Evolutionary conservation across 1,140 invertebrate genomes (phyloP).

Genomic region (Drosophila yakuba): DNA sequence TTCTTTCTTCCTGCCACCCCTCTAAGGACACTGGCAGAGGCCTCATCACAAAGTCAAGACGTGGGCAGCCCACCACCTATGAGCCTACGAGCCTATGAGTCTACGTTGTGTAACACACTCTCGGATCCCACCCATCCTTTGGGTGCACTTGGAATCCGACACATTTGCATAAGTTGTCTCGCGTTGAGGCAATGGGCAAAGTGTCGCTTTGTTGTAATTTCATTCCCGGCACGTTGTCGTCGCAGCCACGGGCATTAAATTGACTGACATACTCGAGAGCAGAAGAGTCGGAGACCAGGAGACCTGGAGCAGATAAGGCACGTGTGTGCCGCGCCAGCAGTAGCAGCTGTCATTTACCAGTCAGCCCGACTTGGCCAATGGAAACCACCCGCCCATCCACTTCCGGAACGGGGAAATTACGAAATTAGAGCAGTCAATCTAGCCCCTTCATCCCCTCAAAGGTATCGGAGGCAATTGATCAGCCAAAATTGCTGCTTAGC

Average conservation of each 20-base stretch:
- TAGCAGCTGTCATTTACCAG: slow-evolving; percentile 62
- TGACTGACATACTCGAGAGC: slow-evolving; percentile 34
- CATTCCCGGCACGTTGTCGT: slow-evolving; percentile 63
- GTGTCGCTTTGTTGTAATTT: slow-evolving; percentile 62
- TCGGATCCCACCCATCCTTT: slow-evolving; percentile 2
- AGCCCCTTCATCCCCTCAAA: slow-evolving; percentile 24
- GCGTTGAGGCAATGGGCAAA: slow-evolving; percentile 48
- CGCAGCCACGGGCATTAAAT: slow-evolving; percentile 54
- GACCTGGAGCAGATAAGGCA: slow-evolving; percentile 61
- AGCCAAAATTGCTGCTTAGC: slow-evolving; percentile 49
- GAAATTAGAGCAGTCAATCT: slow-evolving; percentile 51
- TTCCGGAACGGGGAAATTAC: slow-evolving; percentile 46
- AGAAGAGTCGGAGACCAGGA: not conserved
- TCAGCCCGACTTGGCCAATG: slow-evolving; percentile 15
- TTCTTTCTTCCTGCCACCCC: not conserved
- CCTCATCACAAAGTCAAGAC: slow-evolving; percentile 53
- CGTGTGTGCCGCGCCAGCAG: slow-evolving; percentile 47
- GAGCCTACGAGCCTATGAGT: no score
- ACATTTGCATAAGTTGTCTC: slow-evolving; percentile 60
- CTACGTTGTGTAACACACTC: slow-evolving; percentile 32
- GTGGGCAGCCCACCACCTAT: slow-evolving; percentile 13
- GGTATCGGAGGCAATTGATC: slow-evolving; percentile 69
- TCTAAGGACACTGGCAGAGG: slow-evolving; percentile 18
- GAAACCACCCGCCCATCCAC: not conserved
- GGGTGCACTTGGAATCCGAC: slow-evolving; percentile 16